phyloP scores from a whole-genome alignment of 2,888 invertebrate genomes.

The Acleris laterana region DNA sequence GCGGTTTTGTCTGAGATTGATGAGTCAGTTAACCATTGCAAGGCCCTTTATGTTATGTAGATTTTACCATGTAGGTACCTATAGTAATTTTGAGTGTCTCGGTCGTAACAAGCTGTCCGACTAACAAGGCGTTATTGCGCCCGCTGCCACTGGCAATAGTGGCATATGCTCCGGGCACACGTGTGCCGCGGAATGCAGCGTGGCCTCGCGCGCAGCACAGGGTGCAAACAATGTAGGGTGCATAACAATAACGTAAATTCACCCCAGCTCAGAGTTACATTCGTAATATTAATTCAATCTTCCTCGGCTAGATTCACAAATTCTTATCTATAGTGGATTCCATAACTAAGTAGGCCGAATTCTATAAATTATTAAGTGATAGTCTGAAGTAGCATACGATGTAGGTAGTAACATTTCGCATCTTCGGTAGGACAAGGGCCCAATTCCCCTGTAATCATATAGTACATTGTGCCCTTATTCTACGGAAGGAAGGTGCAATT shows the following conservation, averaged over 20 bases:
- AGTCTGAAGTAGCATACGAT: no score
- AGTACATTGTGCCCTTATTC: no score
- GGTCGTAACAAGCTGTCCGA: not conserved
- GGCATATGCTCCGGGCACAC: constrained; percentile 51
- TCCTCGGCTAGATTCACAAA: constrained; percentile 36
- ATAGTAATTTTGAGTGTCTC: not conserved
- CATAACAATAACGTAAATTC: constrained; percentile 51
- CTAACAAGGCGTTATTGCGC: not conserved
- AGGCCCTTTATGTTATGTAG: no score
- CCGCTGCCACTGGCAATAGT: not conserved
- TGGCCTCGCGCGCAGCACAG: constrained; percentile 44
- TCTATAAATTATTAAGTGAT: no score
- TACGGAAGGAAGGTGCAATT: no score
- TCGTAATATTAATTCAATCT: constrained; percentile 66
- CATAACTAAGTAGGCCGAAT: no score
- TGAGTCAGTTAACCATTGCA: no score
- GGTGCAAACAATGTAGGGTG: constrained; percentile 53
- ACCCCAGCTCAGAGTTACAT: constrained; percentile 52
- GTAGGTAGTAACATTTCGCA: no score
- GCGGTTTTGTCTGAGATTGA: no score
- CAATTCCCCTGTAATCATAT: no score
- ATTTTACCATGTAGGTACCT: no score
- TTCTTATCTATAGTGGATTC: constrained; percentile 2
- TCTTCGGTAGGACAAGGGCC: no score
- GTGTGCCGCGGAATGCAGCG: constrained; percentile 70